Evolutionary conservation across 2,888 invertebrate genomes (phyloP).

Genomic region (Trisateles emortualis): DNA sequence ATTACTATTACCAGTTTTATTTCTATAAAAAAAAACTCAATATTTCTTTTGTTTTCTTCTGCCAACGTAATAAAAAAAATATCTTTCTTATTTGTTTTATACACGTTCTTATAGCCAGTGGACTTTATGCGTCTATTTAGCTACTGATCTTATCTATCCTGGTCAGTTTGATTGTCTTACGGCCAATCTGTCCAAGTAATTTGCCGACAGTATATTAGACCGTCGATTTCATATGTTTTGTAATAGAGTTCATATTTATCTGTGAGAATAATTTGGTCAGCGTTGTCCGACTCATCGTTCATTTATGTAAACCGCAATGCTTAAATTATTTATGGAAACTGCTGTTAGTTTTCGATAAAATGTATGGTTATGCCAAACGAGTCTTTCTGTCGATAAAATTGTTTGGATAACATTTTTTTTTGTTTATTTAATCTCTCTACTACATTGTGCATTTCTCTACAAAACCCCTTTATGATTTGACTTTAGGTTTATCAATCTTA

Average conservation of each 20-base stretch:
- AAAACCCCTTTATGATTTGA: no score
- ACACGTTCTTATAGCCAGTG: conserved; percentile 7
- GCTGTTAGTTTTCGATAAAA: background rate
- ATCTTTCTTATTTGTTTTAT: background rate
- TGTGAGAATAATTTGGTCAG: background rate
- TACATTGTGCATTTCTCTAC: no score
- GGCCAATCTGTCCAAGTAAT: conserved; percentile 26
- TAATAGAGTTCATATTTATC: conserved; percentile 28
- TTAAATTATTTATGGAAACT: background rate
- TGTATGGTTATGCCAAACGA: background rate
- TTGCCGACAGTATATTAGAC: conserved; percentile 23
- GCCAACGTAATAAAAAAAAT: conserved; percentile 8
- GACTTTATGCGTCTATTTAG: conserved; percentile 24
- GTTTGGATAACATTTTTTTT: background rate
- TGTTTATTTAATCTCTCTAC: no score
- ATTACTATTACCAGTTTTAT: no score
- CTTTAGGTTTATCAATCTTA: no score
- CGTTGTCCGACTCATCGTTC: background rate
- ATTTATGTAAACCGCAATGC: conserved; percentile 1
- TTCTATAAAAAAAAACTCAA: no score
- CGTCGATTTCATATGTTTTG: conserved; percentile 24
- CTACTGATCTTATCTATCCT: conserved; percentile 32
- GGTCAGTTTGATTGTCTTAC: conserved; percentile 17
- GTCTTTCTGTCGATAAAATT: background rate
- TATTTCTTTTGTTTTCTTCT: no score